phyloP scores from a whole-genome alignment of 2,797 vertebrate genomes.

The Pipistrellus pygmaeus region DNA sequence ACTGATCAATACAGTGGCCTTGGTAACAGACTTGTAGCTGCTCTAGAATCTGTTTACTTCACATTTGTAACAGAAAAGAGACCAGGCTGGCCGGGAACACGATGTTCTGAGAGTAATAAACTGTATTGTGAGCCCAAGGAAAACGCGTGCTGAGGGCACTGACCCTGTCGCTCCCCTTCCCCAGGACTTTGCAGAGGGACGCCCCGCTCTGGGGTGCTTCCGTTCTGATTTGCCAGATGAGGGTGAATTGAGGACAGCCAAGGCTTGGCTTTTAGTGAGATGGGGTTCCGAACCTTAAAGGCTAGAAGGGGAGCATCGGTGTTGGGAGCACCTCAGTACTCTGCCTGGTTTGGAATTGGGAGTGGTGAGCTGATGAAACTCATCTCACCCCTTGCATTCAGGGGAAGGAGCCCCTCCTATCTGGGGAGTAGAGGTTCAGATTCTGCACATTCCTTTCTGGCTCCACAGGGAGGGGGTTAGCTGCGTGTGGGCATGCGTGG shows the following conservation, averaged over 20 bases:
- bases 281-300: neutral
- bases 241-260: slow-evolving; percentile 44
- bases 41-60: slow-evolving; percentile 89
- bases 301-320: neutral
- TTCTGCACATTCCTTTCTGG: slow-evolving; percentile 80
- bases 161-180: slow-evolving; percentile 50
- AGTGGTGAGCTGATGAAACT: slow-evolving; percentile 43
- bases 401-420: neutral
- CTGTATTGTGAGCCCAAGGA: slow-evolving; percentile 72
- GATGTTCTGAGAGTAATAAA: slow-evolving; percentile 83
- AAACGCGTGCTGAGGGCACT: slow-evolving; percentile 23
- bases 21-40: slow-evolving; percentile 87
- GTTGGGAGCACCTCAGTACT: neutral
- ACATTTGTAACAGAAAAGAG: slow-evolving; percentile 83
- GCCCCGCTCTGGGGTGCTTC: slow-evolving; percentile 10
- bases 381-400: slow-evolving; percentile 23
- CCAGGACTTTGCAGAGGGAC: slow-evolving; percentile 30
- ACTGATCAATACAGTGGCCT: slow-evolving; percentile 89
- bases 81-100: slow-evolving; percentile 83
- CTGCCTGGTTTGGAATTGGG: neutral
- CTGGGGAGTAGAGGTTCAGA: slow-evolving; percentile 44
- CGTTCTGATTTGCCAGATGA: slow-evolving; percentile 35
- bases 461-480: slow-evolving; percentile 70
- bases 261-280: neutral
- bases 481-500: slow-evolving; percentile 80